phyloP scores from a whole-genome alignment of 2,113 vertebrate genomes.

The Motacilla alba region DNA sequence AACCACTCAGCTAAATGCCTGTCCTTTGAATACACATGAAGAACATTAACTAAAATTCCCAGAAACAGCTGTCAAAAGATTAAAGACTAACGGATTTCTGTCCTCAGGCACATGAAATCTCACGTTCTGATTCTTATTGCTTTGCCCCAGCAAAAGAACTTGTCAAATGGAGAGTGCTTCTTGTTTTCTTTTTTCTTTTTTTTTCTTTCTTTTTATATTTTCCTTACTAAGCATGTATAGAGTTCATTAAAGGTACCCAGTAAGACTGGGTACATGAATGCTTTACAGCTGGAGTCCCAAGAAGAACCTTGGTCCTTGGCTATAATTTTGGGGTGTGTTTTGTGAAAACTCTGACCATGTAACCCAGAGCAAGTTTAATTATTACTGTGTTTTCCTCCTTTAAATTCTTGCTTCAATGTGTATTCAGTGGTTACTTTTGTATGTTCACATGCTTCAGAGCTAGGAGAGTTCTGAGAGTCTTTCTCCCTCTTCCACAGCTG shows the following conservation, averaged over 20 bases:
- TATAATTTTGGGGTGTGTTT: background rate
- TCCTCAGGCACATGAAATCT: background rate
- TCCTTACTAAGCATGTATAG: background rate
- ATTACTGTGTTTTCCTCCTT: background rate
- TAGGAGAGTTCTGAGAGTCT: background rate
- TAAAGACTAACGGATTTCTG: background rate
- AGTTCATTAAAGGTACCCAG: background rate
- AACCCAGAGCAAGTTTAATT: background rate
- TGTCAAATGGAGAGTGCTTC: background rate
- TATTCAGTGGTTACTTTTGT: background rate
- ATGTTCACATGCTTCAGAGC: background rate
- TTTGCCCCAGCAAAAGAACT: background rate
- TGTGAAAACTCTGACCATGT: background rate
- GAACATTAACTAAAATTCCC: background rate
- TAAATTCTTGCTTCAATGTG: background rate
- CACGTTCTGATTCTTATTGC: background rate
- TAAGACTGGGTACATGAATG: background rate
- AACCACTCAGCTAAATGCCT: background rate
- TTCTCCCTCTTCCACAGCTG: background rate
- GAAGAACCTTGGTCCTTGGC: background rate
- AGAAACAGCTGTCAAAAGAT: background rate
- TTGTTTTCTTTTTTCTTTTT: background rate
- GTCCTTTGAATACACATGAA: background rate
- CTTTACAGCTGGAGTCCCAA: background rate
- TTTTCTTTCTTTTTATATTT: too few relatives aligned